Conservation (phyloP, 1,140 invertebrate genomes). For the Antheraea pernyi region DNA sequence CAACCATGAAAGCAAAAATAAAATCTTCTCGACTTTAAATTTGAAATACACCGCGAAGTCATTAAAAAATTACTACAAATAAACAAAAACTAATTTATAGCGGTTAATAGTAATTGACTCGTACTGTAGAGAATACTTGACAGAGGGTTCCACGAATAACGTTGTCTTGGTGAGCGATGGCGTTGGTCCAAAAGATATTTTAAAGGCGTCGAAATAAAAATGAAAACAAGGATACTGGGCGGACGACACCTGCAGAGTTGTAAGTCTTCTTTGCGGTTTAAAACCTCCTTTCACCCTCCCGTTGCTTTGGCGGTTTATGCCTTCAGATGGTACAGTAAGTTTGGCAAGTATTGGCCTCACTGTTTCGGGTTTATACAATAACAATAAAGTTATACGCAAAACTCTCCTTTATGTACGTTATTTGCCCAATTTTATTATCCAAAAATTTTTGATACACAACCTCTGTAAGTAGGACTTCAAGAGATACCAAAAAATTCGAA, state of each 20-base stretch:
- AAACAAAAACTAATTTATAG: conserved; percentile 4
- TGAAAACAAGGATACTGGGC: conserved; percentile 40
- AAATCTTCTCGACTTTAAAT: background rate
- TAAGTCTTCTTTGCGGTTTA: conserved; percentile 69
- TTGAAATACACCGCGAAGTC: background rate
- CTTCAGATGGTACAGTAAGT: conserved; percentile 5
- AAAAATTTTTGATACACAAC: too few relatives aligned
- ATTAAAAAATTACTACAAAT: conserved; percentile 2
- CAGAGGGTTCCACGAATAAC: conserved; percentile 5
- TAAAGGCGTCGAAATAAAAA: conserved; percentile 41
- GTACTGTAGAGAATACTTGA: background rate
- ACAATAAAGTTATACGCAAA: too few relatives aligned
- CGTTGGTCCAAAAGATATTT: conserved; percentile 13
- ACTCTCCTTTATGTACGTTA: too few relatives aligned
- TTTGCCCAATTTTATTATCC: too few relatives aligned
- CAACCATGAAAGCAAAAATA: background rate
- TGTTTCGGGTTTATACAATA: background rate
- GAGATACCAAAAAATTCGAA: too few relatives aligned
- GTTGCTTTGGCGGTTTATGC: conserved; percentile 6
- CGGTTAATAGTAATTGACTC: background rate
- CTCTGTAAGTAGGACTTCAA: too few relatives aligned
- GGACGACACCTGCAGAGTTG: conserved; percentile 66
- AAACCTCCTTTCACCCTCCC: conserved; percentile 17
- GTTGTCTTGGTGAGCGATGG: conserved; percentile 9
- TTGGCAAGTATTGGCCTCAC: background rate